Evolutionary conservation across 2,888 invertebrate genomes (phyloP), one percentile per base, ranked within the genome.

Genomic region (Reticulitermes lucifugus): DNA sequence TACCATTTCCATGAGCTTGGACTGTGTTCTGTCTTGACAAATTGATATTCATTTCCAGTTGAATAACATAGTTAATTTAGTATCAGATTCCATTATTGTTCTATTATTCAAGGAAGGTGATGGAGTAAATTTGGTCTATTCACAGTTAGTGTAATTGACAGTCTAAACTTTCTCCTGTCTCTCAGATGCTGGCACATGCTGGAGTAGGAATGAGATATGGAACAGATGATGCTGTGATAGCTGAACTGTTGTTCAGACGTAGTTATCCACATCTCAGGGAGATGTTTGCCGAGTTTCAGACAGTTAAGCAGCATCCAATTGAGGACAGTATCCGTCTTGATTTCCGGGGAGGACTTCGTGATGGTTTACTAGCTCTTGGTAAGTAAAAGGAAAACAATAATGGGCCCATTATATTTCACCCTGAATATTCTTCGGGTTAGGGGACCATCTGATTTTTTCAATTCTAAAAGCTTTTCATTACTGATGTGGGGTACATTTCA

Each of bases 211-310:
- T 84, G 29, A 88, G 89, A 71, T 89, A 90, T 87, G 91, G 91
- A 80, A 91, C 91, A 21, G 89, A 89, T 79, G 90, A 90, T 83
- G 89, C 89, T 60, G 88, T 88, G 21, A 89, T 91, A 87, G 89
- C 91, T 59, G 86, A 88, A 29, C 89, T 91, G 71, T 88, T 92
- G 87, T 90, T 90, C 59, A 86, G 90, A 6, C 90, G 91, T 87
- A 91, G 91, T 87, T 91, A 89, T 83, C 89, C 90, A 25, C 92
- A 92, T 87, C 88, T 92, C 85, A 88, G 90, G n/a, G 87, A 87
- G 79, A 89, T 89, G 4, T 90, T 90, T 86, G 89, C 90, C 85
- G 91, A 91, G 60, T 92, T 91, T 88, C 88, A 90, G 79, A 89
- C 89, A 80, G 82, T 91, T 18, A 90, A 90, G 22, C 91, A 91